These are phyloP conservation scores for Psix sp. DNA, from an alignment of 1,140 invertebrate species.

Conservation along the genomic window DNA sequence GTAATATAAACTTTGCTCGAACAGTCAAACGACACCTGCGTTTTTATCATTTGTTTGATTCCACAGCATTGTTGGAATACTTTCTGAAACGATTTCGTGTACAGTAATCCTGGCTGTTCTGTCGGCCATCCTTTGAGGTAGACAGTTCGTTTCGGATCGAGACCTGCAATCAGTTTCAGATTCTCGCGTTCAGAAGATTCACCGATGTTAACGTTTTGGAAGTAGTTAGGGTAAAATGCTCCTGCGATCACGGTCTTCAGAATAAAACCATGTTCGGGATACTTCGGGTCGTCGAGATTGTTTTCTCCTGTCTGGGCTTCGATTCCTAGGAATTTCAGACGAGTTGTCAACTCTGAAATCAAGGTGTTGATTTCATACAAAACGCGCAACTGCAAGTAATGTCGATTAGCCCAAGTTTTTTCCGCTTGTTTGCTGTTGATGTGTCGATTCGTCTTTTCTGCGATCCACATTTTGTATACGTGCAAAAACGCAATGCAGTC, in stretches of 20 bases:
- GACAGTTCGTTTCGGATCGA: constrained; percentile 87
- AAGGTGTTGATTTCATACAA: constrained; percentile 85
- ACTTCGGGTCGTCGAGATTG: constrained; percentile 72
- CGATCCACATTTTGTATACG: constrained; percentile 82
- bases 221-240: constrained; percentile 94
- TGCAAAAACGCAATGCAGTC: constrained; percentile 89
- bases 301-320: constrained; percentile 57
- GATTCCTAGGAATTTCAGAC: constrained; percentile 80
- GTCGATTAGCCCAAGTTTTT: constrained; percentile 83
- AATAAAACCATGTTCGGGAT: constrained; percentile 78
- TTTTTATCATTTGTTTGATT: constrained; percentile 68
- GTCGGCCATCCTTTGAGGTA: constrained; percentile 83
- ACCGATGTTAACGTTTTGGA: constrained; percentile 78
- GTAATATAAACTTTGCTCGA: constrained; percentile 79
- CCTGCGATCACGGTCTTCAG: constrained; percentile 81
- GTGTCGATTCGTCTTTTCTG: constrained; percentile 61
- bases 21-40: constrained; percentile 81
- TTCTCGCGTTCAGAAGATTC: constrained; percentile 78
- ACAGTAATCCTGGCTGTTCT: constrained; percentile 85
- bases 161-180: constrained; percentile 81
- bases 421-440: constrained; percentile 74
- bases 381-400: constrained; percentile 85
- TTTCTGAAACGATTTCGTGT: constrained; percentile 79
- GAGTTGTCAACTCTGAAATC: constrained; percentile 81
- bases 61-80: constrained; percentile 73